Evolutionary conservation across 2,797 vertebrate species (phyloP).

Genomic region (Apogon talboti): DNA sequence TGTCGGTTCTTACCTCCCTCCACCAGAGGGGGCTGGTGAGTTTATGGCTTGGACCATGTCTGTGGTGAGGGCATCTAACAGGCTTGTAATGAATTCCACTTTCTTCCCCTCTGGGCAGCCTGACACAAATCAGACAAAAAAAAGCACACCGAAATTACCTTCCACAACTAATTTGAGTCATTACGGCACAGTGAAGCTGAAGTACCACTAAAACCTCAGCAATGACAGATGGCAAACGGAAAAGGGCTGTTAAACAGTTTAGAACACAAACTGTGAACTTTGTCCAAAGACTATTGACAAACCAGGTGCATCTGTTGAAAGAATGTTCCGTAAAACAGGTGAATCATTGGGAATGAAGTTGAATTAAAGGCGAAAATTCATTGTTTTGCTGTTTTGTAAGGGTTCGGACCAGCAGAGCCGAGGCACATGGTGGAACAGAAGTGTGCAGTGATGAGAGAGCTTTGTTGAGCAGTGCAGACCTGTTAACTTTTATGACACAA

Average conservation of each 20-base stretch:
- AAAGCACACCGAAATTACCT: conserved; percentile 57
- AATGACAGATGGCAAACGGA: conserved; percentile 43
- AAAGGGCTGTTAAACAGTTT: conserved; percentile 21
- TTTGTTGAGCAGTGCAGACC: conserved; percentile 73
- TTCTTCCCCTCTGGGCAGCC: conserved; percentile 98
- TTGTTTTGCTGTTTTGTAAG: conserved; percentile 37
- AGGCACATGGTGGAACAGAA: conserved; percentile 61
- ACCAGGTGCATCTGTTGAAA: conserved; percentile 20
- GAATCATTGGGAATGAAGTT: conserved; percentile 13
- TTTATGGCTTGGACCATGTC: conserved; percentile 99
- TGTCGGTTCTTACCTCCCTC: conserved; percentile 91
- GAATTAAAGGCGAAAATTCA: conserved; percentile 7
- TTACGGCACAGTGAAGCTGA: conserved; percentile 49
- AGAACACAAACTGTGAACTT: conserved; percentile 11
- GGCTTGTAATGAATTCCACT: conserved; percentile 96
- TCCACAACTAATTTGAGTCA: conserved; percentile 63
- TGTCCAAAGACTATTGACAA: conserved; percentile 3
- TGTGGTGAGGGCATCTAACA: conserved; percentile 96
- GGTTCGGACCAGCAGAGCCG: conserved; percentile 28
- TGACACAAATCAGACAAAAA: conserved; percentile 77
- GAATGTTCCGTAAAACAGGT: neutral
- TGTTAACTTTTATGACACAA: conserved; percentile 83
- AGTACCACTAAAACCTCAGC: conserved; percentile 41
- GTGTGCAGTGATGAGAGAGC: conserved; percentile 71
- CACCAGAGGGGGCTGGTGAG: conserved; percentile 94